phyloP scores from a whole-genome alignment of 2,113 vertebrate species.

The Phaethornis superciliosus region DNA sequence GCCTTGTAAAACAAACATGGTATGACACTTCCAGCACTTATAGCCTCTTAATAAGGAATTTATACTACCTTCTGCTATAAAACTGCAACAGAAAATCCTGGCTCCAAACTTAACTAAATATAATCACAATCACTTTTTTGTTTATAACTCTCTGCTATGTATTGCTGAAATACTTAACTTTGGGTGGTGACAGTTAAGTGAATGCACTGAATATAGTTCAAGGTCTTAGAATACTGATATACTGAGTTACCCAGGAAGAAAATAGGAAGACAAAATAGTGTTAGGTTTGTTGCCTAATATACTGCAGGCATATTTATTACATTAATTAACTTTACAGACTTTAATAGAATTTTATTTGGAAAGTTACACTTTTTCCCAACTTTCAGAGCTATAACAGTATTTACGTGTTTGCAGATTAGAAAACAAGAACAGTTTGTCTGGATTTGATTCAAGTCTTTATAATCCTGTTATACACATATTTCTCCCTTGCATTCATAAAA shows the following conservation, averaged over 20 bases:
- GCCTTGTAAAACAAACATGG: constrained; percentile 31
- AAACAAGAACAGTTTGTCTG: constrained; percentile 51
- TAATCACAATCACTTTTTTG: constrained; percentile 26
- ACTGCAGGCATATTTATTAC: constrained; percentile 24
- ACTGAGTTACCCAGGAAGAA: constrained; percentile 55
- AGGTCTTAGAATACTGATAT: background rate
- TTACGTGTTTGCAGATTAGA: constrained; percentile 40
- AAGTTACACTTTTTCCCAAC: constrained; percentile 35
- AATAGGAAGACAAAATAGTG: constrained; percentile 27
- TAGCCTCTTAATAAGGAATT: background rate
- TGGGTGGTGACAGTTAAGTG: background rate
- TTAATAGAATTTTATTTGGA: constrained; percentile 55
- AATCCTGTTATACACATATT: constrained; percentile 44
- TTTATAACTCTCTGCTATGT: background rate
- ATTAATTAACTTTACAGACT: constrained; percentile 59
- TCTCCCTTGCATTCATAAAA: constrained; percentile 46
- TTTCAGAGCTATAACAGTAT: constrained; percentile 30
- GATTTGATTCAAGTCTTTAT: constrained; percentile 64
- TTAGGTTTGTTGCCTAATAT: background rate
- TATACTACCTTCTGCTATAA: constrained; percentile 16
- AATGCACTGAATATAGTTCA: background rate
- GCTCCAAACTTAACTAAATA: constrained; percentile 2
- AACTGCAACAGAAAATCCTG: constrained; percentile 13
- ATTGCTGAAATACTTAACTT: constrained; percentile 16
- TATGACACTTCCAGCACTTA: background rate